Conservation (phyloP, 92 coral and sea anemone species). For the Paramuricea clavata region DNA sequence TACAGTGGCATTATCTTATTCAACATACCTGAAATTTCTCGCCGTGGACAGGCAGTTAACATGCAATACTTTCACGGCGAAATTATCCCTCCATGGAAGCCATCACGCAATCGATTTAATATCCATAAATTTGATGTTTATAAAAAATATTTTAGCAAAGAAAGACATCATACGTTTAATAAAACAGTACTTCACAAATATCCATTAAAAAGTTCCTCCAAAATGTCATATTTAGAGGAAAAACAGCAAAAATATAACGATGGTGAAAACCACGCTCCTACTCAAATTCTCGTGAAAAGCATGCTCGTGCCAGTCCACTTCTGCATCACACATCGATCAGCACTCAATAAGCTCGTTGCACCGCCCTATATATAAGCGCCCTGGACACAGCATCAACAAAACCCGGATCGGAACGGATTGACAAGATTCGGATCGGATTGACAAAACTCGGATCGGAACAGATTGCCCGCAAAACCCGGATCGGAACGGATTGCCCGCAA, state of each 20-base stretch:
- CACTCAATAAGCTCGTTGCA: constrained; percentile 14
- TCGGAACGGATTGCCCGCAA: no score
- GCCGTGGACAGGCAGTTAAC: constrained; percentile 35
- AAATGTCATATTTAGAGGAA: background rate
- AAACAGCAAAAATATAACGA: background rate
- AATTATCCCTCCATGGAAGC: constrained; percentile 22
- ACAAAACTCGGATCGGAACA: no score
- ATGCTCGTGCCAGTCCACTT: constrained; percentile 46
- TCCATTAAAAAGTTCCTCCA: background rate
- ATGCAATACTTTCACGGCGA: background rate
- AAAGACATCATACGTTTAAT: background rate
- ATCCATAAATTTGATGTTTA: constrained; percentile 1
- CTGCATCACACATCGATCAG: constrained; percentile 57
- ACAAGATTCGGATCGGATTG: no score
- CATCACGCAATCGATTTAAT: background rate
- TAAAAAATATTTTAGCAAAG: background rate
- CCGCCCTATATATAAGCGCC: constrained; percentile 11
- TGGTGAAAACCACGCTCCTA: background rate
- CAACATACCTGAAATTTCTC: constrained; percentile 46
- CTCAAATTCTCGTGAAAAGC: background rate
- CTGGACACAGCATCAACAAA: no score
- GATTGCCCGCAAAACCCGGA: no score
- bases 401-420: no score
- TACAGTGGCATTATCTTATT: constrained; percentile 17
- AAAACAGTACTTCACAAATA: background rate